Conservation (phyloP, 2,888 invertebrate genomes). For the Hesperia comma region DNA sequence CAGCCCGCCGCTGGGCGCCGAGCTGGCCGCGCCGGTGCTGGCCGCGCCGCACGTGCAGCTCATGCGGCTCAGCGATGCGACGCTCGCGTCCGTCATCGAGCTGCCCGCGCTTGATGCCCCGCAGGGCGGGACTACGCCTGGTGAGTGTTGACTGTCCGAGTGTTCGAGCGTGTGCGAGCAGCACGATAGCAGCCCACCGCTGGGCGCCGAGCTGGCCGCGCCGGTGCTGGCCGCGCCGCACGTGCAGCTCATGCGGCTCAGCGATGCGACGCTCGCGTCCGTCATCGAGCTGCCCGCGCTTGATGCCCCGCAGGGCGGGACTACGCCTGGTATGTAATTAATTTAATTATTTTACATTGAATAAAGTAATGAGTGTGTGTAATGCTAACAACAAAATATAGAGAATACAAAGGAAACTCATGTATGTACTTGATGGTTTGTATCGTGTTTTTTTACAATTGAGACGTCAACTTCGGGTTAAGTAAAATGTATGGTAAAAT, state of each 20-base stretch:
- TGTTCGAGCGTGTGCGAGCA: slow-evolving; percentile 97
- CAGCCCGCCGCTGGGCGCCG: slow-evolving; percentile 86
- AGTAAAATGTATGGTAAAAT: too few relatives aligned
- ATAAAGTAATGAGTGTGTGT: too few relatives aligned
- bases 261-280: slow-evolving; percentile 92
- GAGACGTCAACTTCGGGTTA: too few relatives aligned
- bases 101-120: slow-evolving; percentile 92
- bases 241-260: slow-evolving; percentile 92
- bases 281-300: slow-evolving; percentile 94
- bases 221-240: slow-evolving; percentile 93
- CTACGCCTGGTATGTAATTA: slow-evolving; percentile 61
- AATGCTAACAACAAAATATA: too few relatives aligned
- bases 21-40: slow-evolving; percentile 92
- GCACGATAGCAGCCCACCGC: slow-evolving; percentile 90
- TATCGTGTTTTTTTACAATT: too few relatives aligned
- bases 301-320: slow-evolving; percentile 86
- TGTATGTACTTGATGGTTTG: too few relatives aligned
- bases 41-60: slow-evolving; percentile 93
- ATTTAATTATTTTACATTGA: too few relatives aligned
- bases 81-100: slow-evolving; percentile 95
- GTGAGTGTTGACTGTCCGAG: slow-evolving; percentile 44
- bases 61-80: slow-evolving; percentile 92
- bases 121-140: slow-evolving; percentile 62
- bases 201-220: slow-evolving; percentile 89
- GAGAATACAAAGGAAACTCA: too few relatives aligned